A percentile compares a stretch with the other conserved stretches of the same genome.
These are phyloP conservation scores for Bostrychus sinensis DNA, from an alignment of 2,113 vertebrate species.

Conservation along the genomic window DNA sequence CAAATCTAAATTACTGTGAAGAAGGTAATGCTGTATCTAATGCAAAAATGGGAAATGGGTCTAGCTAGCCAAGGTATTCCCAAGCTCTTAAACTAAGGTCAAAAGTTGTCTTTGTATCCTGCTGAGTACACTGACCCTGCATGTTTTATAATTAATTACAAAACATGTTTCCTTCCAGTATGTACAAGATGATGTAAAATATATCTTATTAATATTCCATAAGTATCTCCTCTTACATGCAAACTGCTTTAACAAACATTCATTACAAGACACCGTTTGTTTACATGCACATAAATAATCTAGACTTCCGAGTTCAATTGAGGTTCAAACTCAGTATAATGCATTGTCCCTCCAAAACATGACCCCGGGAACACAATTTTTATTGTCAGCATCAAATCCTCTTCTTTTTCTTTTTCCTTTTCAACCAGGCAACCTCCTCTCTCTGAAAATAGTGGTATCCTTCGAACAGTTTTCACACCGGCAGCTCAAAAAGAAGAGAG, in stretches of 20 bases:
- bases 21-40: too few species aligned
- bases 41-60: too few species aligned
- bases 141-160: neutral
- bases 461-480: constrained; percentile 18
- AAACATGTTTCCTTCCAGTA: neutral
- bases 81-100: neutral
- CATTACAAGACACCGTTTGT: neutral
- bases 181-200: neutral
- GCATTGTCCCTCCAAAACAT: neutral
- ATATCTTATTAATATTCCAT: neutral
- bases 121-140: neutral
- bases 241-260: neutral
- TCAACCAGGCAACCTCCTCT: constrained; percentile 7
- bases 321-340: neutral
- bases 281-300: neutral
- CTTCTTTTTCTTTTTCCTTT: neutral
- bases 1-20: too few species aligned
- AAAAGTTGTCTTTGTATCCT: neutral
- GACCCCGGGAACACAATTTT: too few species aligned
- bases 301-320: neutral
- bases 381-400: too few species aligned
- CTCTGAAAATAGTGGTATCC: neutral
- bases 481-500: neutral
- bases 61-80: neutral
- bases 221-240: neutral